A percentile compares a stretch with the other conserved stretches of the same genome.
Evolutionary conservation across 2,888 invertebrate genomes (phyloP).

Genomic region (Brachyptera putata): DNA sequence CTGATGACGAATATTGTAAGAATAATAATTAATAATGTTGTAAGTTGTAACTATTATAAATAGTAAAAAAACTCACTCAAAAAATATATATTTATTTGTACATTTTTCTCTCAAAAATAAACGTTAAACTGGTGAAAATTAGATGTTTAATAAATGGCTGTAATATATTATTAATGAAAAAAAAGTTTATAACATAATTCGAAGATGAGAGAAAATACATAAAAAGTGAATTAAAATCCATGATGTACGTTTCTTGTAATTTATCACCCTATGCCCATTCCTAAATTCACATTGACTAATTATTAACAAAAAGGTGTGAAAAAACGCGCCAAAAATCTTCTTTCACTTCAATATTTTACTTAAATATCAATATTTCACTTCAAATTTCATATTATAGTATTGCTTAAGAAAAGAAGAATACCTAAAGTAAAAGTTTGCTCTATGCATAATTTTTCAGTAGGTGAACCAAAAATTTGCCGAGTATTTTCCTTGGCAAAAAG

Average conservation of each 20-base stretch:
- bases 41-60: constrained; percentile 28
- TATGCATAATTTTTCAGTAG: too few relatives aligned
- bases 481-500: too few relatives aligned
- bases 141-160: constrained; percentile 36
- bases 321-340: too few relatives aligned
- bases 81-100: constrained; percentile 45
- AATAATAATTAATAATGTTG: constrained; percentile 20
- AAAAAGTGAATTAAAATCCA: constrained; percentile 39
- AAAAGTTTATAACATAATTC: constrained; percentile 27
- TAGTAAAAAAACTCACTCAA: constrained; percentile 24
- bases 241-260: background rate
- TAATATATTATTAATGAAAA: constrained; percentile 33
- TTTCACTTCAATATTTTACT: background rate
- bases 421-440: constrained; percentile 7
- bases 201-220: constrained; percentile 41
- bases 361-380: too few relatives aligned
- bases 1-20: constrained; percentile 23
- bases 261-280: background rate
- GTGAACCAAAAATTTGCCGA: too few relatives aligned
- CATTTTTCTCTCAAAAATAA: constrained; percentile 42
- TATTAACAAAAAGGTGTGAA: too few relatives aligned
- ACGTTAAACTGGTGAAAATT: constrained; percentile 44
- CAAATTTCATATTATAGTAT: constrained; percentile 8
- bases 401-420: background rate
- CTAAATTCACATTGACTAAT: too few relatives aligned